Percentiles rank a stretch among this genome's conserved stretches.
Conservation (phyloP, 2,797 vertebrate species). For the Parauchenoglanis punctatus region DNA sequence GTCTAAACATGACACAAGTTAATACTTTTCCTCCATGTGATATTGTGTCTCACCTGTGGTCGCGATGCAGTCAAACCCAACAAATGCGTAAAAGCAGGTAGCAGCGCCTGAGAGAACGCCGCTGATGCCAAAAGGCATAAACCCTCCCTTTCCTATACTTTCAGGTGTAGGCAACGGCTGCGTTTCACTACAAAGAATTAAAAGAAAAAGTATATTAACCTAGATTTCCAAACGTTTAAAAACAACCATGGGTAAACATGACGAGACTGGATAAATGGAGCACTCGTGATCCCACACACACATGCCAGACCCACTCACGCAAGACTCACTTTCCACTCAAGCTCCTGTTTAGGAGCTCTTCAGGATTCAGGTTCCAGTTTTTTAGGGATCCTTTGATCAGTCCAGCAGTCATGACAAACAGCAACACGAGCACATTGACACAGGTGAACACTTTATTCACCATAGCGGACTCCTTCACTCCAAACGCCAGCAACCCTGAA, state of each 20-base stretch:
- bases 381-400: conserved; percentile 86
- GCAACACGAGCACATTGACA: conserved; percentile 88
- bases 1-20: background rate
- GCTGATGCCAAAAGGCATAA: conserved; percentile 89
- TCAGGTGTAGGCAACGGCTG: background rate
- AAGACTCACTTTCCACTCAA: conserved; percentile 77
- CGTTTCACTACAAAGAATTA: conserved; percentile 68
- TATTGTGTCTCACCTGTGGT: conserved; percentile 83
- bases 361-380: conserved; percentile 85
- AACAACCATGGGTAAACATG: background rate
- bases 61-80: conserved; percentile 97
- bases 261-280: background rate
- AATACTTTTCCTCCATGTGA: background rate
- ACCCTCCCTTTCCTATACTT: conserved; percentile 81
- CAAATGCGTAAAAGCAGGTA: conserved; percentile 96
- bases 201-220: background rate
- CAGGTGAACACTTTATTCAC: conserved; percentile 96
- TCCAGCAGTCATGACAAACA: conserved; percentile 88
- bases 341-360: conserved; percentile 71
- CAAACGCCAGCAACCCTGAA: conserved; percentile 86
- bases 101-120: conserved; percentile 94
- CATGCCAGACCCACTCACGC: background rate
- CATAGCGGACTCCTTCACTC: conserved; percentile 95
- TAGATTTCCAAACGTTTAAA: background rate
- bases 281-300: background rate